Evolutionary conservation across 2,888 invertebrate genomes (phyloP), one percentile per base, ranked within the genome.

Genomic region (Scaptomyza cyrtandrae): DNA sequence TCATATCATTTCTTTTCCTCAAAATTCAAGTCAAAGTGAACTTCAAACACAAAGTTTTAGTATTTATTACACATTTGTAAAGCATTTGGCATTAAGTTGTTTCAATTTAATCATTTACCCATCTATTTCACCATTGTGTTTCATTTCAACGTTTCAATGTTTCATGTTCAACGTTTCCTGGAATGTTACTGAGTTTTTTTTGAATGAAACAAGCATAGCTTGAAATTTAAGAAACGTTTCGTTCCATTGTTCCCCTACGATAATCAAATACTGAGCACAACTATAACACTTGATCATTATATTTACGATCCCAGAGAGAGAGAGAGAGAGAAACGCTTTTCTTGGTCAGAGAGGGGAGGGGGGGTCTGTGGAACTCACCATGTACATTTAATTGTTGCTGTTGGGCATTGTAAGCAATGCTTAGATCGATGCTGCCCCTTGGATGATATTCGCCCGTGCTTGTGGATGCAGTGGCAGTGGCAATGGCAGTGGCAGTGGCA

Each of bases 341-440:
- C 19, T 19, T 19, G 19, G 19, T 19, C 19, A 19, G 19, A 19
- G 19, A 1, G 19, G 19, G 19, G 19, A 2, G 19, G 1, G 19
- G 19, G 24, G 31, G 29, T 33, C 48, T 27, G 54, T 83, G 86
- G 80, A 89, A 94, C 95, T 95, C 93, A 95, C 95, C 95, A 93
- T 95, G 95, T 85, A 95, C 94, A 92, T 95, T 94, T 89, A 95
- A 94, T 63, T 93, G 92, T 71, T 94, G 93, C 74, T 93, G 93
- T 37, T 93, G 93, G 27, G 93, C 93, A 43, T 93, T 61, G 50
- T 73, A 84, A 5, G 53, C 92, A 65, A 94, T 94, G 88, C 94
- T 94, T 81, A 95, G 91, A 82, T 95, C 95, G 79, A 95, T 93
- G 3, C 94, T 94, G 27, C 95, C 95, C 75, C 88, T 58, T 41